Conservation (phyloP, 2,113 vertebrate genomes). For the Bubalus kerabau region DNA sequence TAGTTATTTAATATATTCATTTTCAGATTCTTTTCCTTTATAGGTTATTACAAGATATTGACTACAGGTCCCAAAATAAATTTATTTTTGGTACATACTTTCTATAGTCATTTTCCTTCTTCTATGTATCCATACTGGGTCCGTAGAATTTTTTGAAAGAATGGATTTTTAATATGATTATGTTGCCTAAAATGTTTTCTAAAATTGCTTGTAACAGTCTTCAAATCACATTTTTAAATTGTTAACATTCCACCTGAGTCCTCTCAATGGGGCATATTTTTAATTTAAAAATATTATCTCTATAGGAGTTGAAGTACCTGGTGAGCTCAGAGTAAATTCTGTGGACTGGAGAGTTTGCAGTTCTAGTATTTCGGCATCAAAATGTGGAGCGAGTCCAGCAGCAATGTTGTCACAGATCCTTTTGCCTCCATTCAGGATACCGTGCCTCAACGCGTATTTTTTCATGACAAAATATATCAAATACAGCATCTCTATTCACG, state of each 20-base stretch:
- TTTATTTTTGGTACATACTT: rapidly evolving
- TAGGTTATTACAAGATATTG: neutral
- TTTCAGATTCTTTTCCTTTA: neutral
- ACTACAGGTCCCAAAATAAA: neutral
- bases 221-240: neutral
- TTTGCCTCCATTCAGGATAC: neutral
- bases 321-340: neutral
- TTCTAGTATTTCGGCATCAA: neutral
- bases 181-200: neutral
- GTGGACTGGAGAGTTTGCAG: neutral
- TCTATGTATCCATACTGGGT: rapidly evolving
- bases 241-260: neutral
- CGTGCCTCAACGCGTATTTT: neutral
- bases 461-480: neutral
- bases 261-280: neutral
- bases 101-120: rapidly evolving
- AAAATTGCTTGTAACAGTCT: neutral
- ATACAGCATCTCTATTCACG: neutral
- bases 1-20: neutral
- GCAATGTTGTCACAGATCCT: rapidly evolving
- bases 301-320: rapidly evolving
- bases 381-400: neutral
- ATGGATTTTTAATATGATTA: neutral
- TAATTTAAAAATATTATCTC: neutral
- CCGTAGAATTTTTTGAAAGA: neutral